These are phyloP conservation scores for Zhuqinia jingwanae DNA, from an alignment of 2,888 invertebrate species.

Conservation along the genomic window DNA sequence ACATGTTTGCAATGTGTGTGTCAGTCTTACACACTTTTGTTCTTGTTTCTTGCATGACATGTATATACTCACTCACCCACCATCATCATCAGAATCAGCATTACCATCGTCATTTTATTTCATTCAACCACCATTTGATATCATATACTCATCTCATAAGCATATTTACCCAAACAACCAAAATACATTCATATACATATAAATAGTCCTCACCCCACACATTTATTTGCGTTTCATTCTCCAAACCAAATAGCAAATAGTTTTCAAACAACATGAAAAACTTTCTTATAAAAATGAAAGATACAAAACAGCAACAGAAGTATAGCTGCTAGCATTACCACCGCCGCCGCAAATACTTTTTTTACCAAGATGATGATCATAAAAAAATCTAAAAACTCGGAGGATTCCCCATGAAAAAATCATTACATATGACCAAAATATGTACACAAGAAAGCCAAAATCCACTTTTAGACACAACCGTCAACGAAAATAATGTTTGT, in stretches of 20 bases:
- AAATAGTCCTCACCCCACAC: constrained; percentile 39
- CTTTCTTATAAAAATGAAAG: constrained; percentile 68
- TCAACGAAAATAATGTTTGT: constrained; percentile 34
- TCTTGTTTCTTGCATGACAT: not conserved
- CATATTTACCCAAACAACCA: constrained; percentile 40
- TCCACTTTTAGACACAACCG: constrained; percentile 30
- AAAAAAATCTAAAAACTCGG: constrained; percentile 21
- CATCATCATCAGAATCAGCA: constrained; percentile 59
- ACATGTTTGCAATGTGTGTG: constrained; percentile 15
- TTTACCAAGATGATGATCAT: constrained; percentile 1
- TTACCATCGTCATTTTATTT: constrained; percentile 60
- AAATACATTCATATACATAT: no score
- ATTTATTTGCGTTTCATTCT: constrained; percentile 23
- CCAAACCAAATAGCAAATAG: not conserved
- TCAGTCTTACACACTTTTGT: not conserved
- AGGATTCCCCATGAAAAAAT: constrained; percentile 42
- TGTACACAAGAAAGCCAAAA: constrained; percentile 25
- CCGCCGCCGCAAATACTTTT: not conserved
- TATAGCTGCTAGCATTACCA: not conserved
- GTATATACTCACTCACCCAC: constrained; percentile 1
- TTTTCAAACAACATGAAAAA: constrained; percentile 56
- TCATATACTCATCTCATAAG: constrained; percentile 59
- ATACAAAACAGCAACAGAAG: constrained; percentile 55
- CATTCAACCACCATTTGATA: constrained; percentile 63
- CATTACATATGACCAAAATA: constrained; percentile 54